Base-by-base conservation (phyloP, 2,113 vertebrate genomes). In the Lamprologus lemairii region DNA sequence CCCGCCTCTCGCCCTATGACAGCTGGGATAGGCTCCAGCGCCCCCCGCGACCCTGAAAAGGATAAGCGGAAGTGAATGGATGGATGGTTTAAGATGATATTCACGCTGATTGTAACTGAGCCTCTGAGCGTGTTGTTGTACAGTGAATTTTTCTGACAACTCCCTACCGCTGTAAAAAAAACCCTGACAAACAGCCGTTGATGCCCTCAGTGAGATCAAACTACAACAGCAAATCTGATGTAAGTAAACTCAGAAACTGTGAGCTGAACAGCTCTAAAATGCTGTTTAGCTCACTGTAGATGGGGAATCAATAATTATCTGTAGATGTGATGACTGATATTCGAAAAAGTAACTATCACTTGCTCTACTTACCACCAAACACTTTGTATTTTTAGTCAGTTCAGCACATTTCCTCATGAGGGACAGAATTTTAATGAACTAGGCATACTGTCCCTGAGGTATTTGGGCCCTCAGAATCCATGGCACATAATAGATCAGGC, bases 401-500 rank as follows among this genome's bases (percentile, higher is more conserved):
- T 91, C 86, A 88, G 82, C 86, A 79, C 40, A 71, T 85, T 89
- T 78, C 35, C 40, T 88, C 89, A 60, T 40, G 28, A 42, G 84
- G 68, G 84, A 91, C 45, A 33, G 4, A 54, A 42, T 89, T 90
- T 75, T 57, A 87, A 92, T 88, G 87, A 89, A 85, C 73, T 42
- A 88, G 89, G 88, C 60, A 87, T 11, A 21, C 80, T 71, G 73
- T 93, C 93, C 91, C 94, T 42, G 33, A 87, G 91, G 92, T 63
- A 55, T 85, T 57, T 42, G 13, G 82, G 63, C 85, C 84, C 86
- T 68, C 45, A 88, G 88, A 85, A 90, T 85, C 49, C 63, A 83
- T 49, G 83, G 68, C 68, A 84, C 91, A 94, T 91, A 95, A 86
- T 90, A 89, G 85, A 92, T 87, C 88, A 91, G 81, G 89, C 86